Evolutionary conservation across 2,888 invertebrate species (phyloP), one percentile per base, ranked within the genome.

Genomic region (Zaprionus bogoriensis): DNA sequence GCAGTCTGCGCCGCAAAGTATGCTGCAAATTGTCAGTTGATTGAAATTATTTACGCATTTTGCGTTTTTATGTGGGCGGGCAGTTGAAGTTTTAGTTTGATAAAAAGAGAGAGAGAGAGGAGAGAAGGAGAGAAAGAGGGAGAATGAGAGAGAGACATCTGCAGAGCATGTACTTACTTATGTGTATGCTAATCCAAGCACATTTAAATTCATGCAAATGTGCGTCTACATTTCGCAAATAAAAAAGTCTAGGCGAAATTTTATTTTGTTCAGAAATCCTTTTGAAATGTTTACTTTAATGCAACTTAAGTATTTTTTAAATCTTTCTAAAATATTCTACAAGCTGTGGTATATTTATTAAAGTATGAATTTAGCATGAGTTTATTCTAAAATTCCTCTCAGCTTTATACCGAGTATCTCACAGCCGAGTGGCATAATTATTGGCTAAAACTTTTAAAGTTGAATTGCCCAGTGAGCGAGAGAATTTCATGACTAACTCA

Each of bases 1-100:
- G 50, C 45, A 46, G 32, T 25, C 53, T 60, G 45, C 55, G 44
- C 57, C 12, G 39, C 54, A 52, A 75, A 67, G 62, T 65, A 55
- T 55, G 68, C 68, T 58, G 14, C 14, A 46, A 51, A 51, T 51
- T 64, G 28, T 36, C 41, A 53, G 41, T 2, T 10, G 22, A 48
- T 45, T 42, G 7, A 58, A 53, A 46, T 59, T 51, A 22, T 63
- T 51, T 52, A 30, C 30, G 28, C 17, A 41, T 57, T 62, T 45
- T 14, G 12, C 3, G 2, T 27, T 47, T 54, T 47, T n/a, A 27
- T 38, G 5, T n/a, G 20, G 1, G n/a, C n/a, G n/a, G 6, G 2
- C 3, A 10, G 10, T 12, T 46, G 39, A 28, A 48, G 19, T 30
- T 20, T 12, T 25, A 12, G 7, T 23, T 14, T 2, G 1, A n/a